These are phyloP conservation scores for Leptonema lineaticorne DNA, from an alignment of 1,140 invertebrate genomes.

Conservation along the genomic window DNA sequence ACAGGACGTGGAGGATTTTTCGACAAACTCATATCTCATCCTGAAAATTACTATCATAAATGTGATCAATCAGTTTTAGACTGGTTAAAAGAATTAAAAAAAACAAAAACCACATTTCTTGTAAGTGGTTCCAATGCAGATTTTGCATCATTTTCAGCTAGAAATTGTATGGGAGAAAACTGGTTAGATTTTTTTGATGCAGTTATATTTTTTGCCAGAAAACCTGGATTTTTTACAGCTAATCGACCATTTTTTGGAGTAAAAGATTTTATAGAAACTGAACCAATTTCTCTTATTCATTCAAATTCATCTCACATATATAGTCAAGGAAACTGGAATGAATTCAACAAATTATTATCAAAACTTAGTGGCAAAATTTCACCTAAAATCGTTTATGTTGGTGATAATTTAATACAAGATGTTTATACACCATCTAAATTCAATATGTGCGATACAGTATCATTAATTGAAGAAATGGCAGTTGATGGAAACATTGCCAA, in stretches of 20 bases:
- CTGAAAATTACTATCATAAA: constrained; percentile 64
- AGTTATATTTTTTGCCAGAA: constrained; percentile 70
- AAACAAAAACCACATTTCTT: constrained; percentile 66
- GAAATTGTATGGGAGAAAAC: constrained; percentile 64
- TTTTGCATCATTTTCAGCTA: constrained; percentile 68
- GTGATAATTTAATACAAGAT: constrained; percentile 81
- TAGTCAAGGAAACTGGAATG: constrained; percentile 69
- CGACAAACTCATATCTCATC: constrained; percentile 60
- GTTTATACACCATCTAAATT: constrained; percentile 66
- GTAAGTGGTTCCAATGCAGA: constrained; percentile 76
- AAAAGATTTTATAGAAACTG: constrained; percentile 50
- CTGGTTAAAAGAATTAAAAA: constrained; percentile 61
- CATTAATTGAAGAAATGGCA: constrained; percentile 73
- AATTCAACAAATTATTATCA: constrained; percentile 59
- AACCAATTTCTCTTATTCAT: constrained; percentile 45
- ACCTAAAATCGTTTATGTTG: constrained; percentile 72
- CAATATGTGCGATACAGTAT: constrained; percentile 66
- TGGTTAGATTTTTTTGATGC: constrained; percentile 76
- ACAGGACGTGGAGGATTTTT: constrained; percentile 63
- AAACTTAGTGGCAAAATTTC: constrained; percentile 51
- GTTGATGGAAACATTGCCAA: constrained; percentile 60
- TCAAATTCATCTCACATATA: constrained; percentile 57
- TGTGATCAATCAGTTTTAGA: constrained; percentile 60
- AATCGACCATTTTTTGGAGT: constrained; percentile 60
- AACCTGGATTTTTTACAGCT: constrained; percentile 73